Conservation (phyloP, 2,797 vertebrate species). For the Octomys mimax region DNA sequence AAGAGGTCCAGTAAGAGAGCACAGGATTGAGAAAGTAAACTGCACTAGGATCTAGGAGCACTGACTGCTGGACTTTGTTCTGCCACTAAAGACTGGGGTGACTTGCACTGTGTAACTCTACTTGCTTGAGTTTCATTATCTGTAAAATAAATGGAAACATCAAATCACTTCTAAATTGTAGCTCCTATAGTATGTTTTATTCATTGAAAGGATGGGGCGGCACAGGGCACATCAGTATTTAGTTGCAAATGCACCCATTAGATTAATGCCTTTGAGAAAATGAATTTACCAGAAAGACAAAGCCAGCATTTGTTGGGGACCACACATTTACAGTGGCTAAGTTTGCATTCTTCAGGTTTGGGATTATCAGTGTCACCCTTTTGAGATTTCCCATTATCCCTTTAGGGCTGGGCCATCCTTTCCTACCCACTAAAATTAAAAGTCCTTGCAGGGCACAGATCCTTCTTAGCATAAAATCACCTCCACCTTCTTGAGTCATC, state of each 20-base stretch:
- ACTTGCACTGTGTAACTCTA: neutral
- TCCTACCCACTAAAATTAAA: neutral
- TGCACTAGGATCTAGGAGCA: neutral
- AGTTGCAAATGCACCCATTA: conserved; percentile 64
- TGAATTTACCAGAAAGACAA: conserved; percentile 66
- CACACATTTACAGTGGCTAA: neutral
- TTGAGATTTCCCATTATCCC: neutral
- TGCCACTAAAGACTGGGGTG: neutral
- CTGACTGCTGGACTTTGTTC: neutral
- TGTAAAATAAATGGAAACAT: conserved; percentile 57
- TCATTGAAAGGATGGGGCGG: conserved; percentile 29
- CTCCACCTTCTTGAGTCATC: neutral
- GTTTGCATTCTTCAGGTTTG: neutral
- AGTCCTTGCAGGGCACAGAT: neutral
- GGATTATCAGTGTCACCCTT: neutral
- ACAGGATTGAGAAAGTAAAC: neutral
- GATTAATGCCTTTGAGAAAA: conserved; percentile 70
- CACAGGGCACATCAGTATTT: conserved; percentile 69
- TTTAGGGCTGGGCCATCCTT: neutral
- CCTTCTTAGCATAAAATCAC: neutral
- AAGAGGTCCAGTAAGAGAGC: neutral
- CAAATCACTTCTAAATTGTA: conserved; percentile 37
- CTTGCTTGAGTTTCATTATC: conserved; percentile 31
- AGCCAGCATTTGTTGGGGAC: neutral
- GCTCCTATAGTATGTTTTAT: conserved; percentile 20